Conservation (phyloP, 2,888 invertebrate species). For the Apeira syringaria region DNA sequence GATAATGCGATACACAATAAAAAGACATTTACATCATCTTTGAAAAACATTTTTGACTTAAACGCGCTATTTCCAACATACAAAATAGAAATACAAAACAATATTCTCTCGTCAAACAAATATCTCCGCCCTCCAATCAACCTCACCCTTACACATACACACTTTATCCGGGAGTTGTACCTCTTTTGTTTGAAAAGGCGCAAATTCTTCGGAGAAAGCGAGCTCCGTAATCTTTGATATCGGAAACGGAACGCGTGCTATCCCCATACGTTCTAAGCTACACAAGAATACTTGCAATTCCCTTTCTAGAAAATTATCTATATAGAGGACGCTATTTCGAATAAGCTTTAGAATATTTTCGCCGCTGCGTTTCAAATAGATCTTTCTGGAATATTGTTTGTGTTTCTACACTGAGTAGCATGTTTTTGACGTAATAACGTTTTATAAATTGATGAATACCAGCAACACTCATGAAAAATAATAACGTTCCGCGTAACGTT, state of each 20-base stretch:
- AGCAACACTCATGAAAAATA: no score
- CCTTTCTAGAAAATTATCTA: conserved; percentile 19
- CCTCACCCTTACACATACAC: not conserved
- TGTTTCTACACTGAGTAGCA: conserved; percentile 2
- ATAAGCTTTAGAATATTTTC: conserved; percentile 19
- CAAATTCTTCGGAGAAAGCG: conserved; percentile 4
- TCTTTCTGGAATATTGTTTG: conserved; percentile 3
- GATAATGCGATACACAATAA: no score
- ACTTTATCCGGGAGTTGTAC: not conserved
- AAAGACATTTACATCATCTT: no score
- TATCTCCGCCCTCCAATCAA: not conserved
- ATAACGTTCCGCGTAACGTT: no score
- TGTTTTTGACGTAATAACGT: not conserved
- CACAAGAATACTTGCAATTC: conserved; percentile 23
- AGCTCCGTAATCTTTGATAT: conserved; percentile 12
- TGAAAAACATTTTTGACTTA: no score
- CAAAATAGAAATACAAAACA: not conserved
- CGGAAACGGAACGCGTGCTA: conserved; percentile 17
- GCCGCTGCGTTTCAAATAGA: not conserved
- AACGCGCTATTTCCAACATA: no score
- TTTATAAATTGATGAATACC: no score
- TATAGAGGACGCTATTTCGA: conserved; percentile 1
- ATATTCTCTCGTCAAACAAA: conserved; percentile 1
- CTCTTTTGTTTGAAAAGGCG: conserved; percentile 9
- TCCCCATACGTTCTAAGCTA: conserved; percentile 9